Percentiles rank a stretch among this genome's conserved stretches.
phyloP scores from a whole-genome alignment of 2,113 vertebrate genomes.

The Vombatus ursinus region DNA sequence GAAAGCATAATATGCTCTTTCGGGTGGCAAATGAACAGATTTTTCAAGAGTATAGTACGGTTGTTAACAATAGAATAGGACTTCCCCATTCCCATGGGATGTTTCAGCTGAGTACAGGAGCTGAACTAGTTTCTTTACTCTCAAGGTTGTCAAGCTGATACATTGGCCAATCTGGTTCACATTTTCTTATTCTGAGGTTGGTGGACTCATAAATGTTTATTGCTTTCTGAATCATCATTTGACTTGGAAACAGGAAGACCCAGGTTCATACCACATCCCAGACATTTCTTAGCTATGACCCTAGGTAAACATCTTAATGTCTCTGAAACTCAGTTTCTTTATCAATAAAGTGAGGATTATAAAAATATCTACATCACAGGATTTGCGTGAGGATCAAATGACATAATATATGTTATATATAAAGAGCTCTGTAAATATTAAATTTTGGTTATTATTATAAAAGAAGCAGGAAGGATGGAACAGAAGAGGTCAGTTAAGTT shows the following conservation, averaged over 20 bases:
- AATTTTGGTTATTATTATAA: not conserved
- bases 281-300: not conserved
- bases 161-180: slow-evolving; percentile 48
- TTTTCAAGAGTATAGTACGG: slow-evolving; percentile 45
- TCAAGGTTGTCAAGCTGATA: slow-evolving; percentile 56
- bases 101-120: slow-evolving; percentile 48
- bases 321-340: not conserved
- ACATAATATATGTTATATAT: not conserved
- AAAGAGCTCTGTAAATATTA: not conserved
- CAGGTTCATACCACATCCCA: not conserved
- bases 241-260: not conserved
- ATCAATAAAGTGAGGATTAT: not conserved
- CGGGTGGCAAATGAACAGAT: slow-evolving; percentile 8
- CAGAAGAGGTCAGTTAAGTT: slow-evolving; percentile 29
- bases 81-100: slow-evolving; percentile 26
- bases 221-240: not conserved
- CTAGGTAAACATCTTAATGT: not conserved
- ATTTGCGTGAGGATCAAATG: not conserved
- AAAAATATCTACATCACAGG: not conserved
- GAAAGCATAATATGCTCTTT: slow-evolving; percentile 32
- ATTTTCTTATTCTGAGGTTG: not conserved
- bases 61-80: slow-evolving; percentile 52
- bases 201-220: not conserved
- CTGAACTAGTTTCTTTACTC: slow-evolving; percentile 56
- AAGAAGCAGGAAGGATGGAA: slow-evolving; percentile 28